Evolutionary conservation across 2,888 invertebrate species (phyloP), one percentile per base, ranked within the genome.

Genomic region (Drosophila formosana): DNA sequence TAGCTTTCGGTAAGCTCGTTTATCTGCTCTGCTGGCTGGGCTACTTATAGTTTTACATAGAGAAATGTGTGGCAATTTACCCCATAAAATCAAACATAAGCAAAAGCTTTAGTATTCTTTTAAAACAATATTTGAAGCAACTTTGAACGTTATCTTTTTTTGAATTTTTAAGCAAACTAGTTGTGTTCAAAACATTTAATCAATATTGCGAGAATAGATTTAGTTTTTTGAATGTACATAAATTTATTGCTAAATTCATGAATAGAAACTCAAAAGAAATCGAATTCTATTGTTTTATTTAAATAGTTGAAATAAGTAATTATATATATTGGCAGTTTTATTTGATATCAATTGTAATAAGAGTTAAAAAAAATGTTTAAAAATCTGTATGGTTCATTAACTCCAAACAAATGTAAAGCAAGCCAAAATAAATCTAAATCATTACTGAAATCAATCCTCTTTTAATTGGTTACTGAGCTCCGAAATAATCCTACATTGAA

Each of bases 1-100:
- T 58, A 55, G 18, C 37, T 73, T 69, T 60, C 47, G 51, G 65
- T 46, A 39, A 66, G 53, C 23, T 60, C 55, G 49, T 60, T 73
- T 55, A 66, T 58, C 30, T 50, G 67, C 55, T 49, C 32, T 46
- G 37, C 13, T 72, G 50, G 58, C 39, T 47, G 47, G 26, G 26
- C 26, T 45, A 25, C 37, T 43, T 56, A 47, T 55, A 70, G 71
- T 60, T 41, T n/a, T 30, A 30, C 26, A 18, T 26, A 57, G 26
- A 30, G 28, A 62, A 64, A 47, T 26, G 23, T 30, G 37, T 53
- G 26, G 11, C 28, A 50, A 61, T 50, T 55, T 30, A 45, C 30
- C 52, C 41, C 51, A 43, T 18, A 25, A 39, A 37, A 39, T 39
- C 37, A 51, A 7, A 30, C 4, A 47, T 3, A n/a, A 6, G n/a